Conservation (phyloP, 2,888 invertebrate species). For the Tromatobia lineatoria region DNA sequence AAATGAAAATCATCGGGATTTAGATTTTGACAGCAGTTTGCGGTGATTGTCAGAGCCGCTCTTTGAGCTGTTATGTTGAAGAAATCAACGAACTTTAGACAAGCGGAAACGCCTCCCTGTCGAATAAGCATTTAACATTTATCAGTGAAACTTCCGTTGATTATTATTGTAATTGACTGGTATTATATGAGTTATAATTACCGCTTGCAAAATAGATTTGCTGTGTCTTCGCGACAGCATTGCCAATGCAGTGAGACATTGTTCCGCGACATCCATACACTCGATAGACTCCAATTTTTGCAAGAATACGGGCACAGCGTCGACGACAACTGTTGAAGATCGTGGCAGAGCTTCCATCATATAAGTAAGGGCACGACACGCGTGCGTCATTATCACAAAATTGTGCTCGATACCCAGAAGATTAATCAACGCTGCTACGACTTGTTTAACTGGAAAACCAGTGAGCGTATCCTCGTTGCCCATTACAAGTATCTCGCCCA, state of each 20-base stretch:
- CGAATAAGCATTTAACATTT: constrained; percentile 71
- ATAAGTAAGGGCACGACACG: constrained; percentile 98
- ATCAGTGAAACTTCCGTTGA: not conserved
- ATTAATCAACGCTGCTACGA: constrained; percentile 97
- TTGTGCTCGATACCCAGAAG: constrained; percentile 98
- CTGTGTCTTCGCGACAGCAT: constrained; percentile 98
- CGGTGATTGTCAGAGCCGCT: constrained; percentile 97
- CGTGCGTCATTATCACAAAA: constrained; percentile 99
- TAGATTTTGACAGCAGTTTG: constrained; percentile 98
- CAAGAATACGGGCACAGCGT: constrained; percentile 98
- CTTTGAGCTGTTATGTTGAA: constrained; percentile 99
- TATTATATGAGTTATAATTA: constrained; percentile 82
- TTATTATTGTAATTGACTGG: not conserved
- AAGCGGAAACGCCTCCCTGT: constrained; percentile 97
- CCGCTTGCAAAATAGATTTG: constrained; percentile 97
- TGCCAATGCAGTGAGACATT: constrained; percentile 98
- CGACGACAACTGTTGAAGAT: constrained; percentile 97
- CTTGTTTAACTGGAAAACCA: constrained; percentile 99
- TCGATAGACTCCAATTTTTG: constrained; percentile 99
- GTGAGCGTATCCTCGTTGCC: constrained; percentile 99
- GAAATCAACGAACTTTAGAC: constrained; percentile 98
- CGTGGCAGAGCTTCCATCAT: constrained; percentile 99
- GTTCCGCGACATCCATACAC: constrained; percentile 99
- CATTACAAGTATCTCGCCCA: constrained; percentile 99
- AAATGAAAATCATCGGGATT: constrained; percentile 97